phyloP scores from a whole-genome alignment of 2,888 invertebrate species.

The Archips crataeganus region DNA sequence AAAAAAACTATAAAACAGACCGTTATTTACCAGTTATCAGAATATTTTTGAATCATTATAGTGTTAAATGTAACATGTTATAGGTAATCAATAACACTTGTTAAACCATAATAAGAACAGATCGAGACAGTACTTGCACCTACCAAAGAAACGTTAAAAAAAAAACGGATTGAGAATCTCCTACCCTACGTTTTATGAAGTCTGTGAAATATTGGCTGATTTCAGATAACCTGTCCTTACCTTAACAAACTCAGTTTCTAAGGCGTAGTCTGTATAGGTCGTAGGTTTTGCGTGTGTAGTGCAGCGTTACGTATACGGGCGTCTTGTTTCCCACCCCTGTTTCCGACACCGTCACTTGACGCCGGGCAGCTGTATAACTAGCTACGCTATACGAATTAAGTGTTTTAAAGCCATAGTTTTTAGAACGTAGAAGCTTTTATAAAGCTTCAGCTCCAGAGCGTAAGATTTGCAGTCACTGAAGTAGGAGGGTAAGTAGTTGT shows the following conservation, averaged over 20 bases:
- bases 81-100: no score
- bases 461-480: no score
- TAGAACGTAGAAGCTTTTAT: not conserved
- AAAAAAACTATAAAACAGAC: no score
- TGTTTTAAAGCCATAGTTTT: not conserved
- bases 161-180: no score
- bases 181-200: not conserved
- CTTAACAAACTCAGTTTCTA: not conserved
- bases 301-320: slow-evolving; percentile 24
- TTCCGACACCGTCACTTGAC: slow-evolving; percentile 41
- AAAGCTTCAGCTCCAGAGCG: not conserved
- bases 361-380: slow-evolving; percentile 33
- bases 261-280: not conserved
- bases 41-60: no score
- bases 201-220: not conserved
- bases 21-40: no score
- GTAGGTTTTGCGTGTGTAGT: not conserved
- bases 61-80: no score
- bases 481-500: no score
- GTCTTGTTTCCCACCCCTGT: slow-evolving; percentile 36
- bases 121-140: no score
- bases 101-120: no score
- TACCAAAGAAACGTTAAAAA: no score
- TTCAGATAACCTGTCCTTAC: not conserved
- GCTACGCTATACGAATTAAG: slow-evolving; percentile 12